Evolutionary conservation across 2,113 vertebrate genomes (phyloP).

Genomic region (Syrrhaptes paradoxus): DNA sequence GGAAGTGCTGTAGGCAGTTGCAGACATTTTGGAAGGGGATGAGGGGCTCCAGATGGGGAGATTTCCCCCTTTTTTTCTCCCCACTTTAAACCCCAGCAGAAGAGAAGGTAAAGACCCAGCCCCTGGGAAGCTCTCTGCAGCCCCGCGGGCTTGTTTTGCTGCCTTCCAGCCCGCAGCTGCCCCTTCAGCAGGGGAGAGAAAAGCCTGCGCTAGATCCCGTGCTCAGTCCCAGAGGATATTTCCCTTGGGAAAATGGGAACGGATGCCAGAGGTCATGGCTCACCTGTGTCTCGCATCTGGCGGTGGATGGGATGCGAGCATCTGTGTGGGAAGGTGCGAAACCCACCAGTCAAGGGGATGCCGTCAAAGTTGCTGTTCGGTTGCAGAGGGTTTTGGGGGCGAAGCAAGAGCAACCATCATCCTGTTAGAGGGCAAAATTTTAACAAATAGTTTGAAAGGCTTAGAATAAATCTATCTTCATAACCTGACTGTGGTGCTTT

Average conservation of each 20-base stretch:
- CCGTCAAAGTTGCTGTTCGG: background rate
- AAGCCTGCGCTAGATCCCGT: background rate
- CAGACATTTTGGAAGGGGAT: background rate
- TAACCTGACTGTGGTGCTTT: slow-evolving; percentile 4
- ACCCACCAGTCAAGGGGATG: rapidly evolving
- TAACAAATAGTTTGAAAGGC: background rate
- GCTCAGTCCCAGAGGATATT: background rate
- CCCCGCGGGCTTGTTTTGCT: rapidly evolving
- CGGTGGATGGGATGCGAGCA: background rate
- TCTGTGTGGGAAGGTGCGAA: background rate
- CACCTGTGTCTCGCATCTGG: rapidly evolving
- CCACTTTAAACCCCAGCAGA: background rate
- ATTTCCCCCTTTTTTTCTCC: background rate
- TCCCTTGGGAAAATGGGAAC: background rate
- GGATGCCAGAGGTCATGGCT: background rate
- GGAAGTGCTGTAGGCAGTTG: background rate
- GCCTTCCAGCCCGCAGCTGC: background rate
- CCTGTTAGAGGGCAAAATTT: background rate
- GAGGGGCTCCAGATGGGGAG: background rate
- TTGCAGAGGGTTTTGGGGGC: background rate
- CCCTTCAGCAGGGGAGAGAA: background rate
- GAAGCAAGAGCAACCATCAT: background rate
- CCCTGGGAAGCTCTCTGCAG: background rate
- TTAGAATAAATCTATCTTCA: slow-evolving; percentile 40
- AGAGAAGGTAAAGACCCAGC: background rate